Conservation (phyloP, 1,140 invertebrate genomes). For the Saccostrea echinata region DNA sequence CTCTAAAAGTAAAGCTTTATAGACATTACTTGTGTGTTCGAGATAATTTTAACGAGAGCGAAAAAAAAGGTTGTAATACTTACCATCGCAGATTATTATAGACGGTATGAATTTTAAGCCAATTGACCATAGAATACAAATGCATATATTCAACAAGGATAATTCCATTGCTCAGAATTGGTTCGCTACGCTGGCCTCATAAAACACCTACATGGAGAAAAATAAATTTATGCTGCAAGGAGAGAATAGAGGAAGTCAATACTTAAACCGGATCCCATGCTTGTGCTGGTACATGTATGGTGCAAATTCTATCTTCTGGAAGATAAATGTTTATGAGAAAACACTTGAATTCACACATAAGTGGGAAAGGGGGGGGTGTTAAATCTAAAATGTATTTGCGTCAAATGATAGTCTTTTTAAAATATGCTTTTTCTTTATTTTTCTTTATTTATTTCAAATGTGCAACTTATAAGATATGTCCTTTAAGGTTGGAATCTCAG, state of each 20-base stretch:
- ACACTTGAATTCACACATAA: neutral
- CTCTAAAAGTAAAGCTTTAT: too few relatives aligned
- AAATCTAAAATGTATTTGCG: too few relatives aligned
- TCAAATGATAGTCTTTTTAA: too few relatives aligned
- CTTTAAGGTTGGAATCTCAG: too few relatives aligned
- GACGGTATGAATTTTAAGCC: neutral
- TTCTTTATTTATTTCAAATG: too few relatives aligned
- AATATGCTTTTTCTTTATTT: too few relatives aligned
- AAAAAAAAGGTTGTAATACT: neutral
- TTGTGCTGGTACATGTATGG: neutral
- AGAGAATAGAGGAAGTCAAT: neutral
- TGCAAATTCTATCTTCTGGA: neutral
- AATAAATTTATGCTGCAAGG: neutral
- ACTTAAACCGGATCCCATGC: neutral
- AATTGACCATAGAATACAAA: neutral
- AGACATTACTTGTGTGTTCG: too few relatives aligned
- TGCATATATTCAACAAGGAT: neutral
- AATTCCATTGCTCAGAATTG: neutral
- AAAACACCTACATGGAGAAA: neutral
- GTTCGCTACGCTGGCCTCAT: neutral
- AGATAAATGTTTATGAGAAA: neutral
- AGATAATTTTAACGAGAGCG: neutral
- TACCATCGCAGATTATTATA: neutral
- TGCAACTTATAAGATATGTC: too few relatives aligned
- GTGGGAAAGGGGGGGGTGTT: too few relatives aligned